phyloP scores from a whole-genome alignment of 2,113 vertebrate species.

The Lathamus discolor region DNA sequence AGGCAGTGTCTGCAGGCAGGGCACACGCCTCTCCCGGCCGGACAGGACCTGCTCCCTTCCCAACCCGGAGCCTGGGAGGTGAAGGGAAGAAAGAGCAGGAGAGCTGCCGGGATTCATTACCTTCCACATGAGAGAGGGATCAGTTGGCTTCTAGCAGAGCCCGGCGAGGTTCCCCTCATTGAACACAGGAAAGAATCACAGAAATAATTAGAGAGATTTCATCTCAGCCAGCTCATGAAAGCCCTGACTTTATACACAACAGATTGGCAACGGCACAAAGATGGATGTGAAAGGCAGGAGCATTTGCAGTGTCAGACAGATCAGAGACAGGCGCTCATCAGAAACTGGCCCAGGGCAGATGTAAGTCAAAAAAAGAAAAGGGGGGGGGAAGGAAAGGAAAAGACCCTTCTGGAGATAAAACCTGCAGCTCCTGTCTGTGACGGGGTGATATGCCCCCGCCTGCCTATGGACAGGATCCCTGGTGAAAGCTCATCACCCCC shows the following conservation, averaged over 20 bases:
- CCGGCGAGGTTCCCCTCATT: constrained; percentile 37
- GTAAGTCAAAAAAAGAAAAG: constrained; percentile 28
- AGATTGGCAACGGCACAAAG: constrained; percentile 61
- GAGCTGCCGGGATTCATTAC: constrained; percentile 49
- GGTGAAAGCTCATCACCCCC: constrained; percentile 13
- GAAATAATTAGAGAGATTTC: constrained; percentile 68
- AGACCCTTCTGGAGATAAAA: constrained; percentile 51
- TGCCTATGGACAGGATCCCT: neutral
- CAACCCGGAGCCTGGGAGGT: neutral
- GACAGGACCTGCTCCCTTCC: neutral
- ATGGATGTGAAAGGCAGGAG: constrained; percentile 60
- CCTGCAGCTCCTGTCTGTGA: neutral
- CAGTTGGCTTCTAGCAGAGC: constrained; percentile 26
- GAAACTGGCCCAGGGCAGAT: constrained; percentile 60
- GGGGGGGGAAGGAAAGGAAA: neutral
- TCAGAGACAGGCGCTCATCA: constrained; percentile 67
- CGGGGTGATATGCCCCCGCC: neutral
- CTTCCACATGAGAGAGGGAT: constrained; percentile 38
- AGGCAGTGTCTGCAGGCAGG: constrained; percentile 34
- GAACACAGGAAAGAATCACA: constrained; percentile 61
- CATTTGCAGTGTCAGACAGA: constrained; percentile 58
- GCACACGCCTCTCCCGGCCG: neutral
- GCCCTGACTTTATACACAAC: constrained; percentile 56
- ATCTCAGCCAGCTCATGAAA: constrained; percentile 61
- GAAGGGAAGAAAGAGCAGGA: neutral